A percentile compares a stretch with the other conserved stretches of the same genome.
Evolutionary conservation across 2,888 invertebrate species (phyloP).

Genomic region (Ischnus inquisitorius): DNA sequence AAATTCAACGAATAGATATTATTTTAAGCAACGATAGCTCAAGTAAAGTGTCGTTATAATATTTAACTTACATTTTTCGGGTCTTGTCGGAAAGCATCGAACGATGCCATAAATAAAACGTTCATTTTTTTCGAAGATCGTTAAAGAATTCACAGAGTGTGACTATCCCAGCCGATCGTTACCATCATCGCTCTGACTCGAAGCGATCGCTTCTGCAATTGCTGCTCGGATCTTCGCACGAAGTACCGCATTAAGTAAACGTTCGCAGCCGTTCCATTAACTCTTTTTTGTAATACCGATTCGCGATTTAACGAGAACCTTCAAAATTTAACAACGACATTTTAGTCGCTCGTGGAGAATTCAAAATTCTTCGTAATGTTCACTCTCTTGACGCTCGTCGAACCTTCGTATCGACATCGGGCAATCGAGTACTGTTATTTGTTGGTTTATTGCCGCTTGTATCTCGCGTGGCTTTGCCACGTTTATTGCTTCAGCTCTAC

Average conservation of each 20-base stretch:
- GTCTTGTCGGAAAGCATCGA: background rate
- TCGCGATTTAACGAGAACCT: slow-evolving; percentile 19
- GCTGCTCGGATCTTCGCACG: background rate
- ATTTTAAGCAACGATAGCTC: too few species aligned
- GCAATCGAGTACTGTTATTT: slow-evolving; percentile 36
- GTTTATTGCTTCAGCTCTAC: slow-evolving; percentile 26
- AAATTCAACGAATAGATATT: background rate
- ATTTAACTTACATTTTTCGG: background rate
- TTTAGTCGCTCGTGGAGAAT: background rate
- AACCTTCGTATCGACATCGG: slow-evolving; percentile 8
- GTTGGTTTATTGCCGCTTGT: slow-evolving; percentile 41
- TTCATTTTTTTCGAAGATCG: background rate
- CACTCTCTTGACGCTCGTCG: background rate
- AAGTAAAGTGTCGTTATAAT: background rate
- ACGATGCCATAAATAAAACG: background rate
- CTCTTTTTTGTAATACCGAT: background rate
- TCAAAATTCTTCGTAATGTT: background rate
- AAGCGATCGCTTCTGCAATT: background rate
- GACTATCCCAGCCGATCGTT: background rate
- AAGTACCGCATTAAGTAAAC: background rate
- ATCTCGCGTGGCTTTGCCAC: slow-evolving; percentile 21
- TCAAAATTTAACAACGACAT: slow-evolving; percentile 20
- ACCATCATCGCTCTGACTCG: background rate
- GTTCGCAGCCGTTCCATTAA: background rate
- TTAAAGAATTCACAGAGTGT: background rate